Evolutionary conservation across 1,140 invertebrate genomes (phyloP), one percentile per base, ranked within the genome.

Genomic region (Propsilocerus akamusi): DNA sequence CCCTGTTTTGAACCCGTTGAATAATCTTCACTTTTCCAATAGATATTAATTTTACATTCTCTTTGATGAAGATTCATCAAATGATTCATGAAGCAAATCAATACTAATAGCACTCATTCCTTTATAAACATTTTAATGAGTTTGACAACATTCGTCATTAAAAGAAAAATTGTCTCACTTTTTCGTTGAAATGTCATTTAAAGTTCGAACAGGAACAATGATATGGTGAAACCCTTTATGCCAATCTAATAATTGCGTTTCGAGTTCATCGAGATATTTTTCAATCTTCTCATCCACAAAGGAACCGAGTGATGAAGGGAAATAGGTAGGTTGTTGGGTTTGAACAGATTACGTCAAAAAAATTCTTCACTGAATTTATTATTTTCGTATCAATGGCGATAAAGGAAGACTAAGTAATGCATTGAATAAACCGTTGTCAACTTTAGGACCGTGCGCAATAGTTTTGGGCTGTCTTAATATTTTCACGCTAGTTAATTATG

Each of bases 211-310:
- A 11, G 72, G 72, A 64, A 81, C 82, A 57, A 82, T 80, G 28
- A 81, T 77, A 2, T 70, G 54, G 54, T 80, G 71, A 66, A 78
- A 80, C 52, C 69, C 64, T 25, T 73, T 53, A 54, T 73, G 72
- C 79, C 79, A 82, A 57, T 80, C 68, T 53, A 73, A 75, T 25
- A 82, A 55, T 52, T 76, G 69, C 48, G 59, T 52, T 50, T n/a
- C n/a, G n/a, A n/a, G n/a, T n/a, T n/a, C n/a, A n/a, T n/a, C n/a
- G n/a, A n/a, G n/a, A n/a, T n/a, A n/a, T n/a, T n/a, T n/a, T n/a
- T n/a, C n/a, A n/a, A n/a, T n/a, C n/a, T n/a, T n/a, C n/a, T n/a
- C n/a, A n/a, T n/a, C n/a, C n/a, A n/a, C n/a, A n/a, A n/a, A n/a
- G n/a, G n/a, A n/a, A n/a, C n/a, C n/a, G n/a, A n/a, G n/a, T n/a